Evolutionary conservation across 2,113 vertebrate genomes (phyloP).

Genomic region (Melanotaenia duboulayi): DNA sequence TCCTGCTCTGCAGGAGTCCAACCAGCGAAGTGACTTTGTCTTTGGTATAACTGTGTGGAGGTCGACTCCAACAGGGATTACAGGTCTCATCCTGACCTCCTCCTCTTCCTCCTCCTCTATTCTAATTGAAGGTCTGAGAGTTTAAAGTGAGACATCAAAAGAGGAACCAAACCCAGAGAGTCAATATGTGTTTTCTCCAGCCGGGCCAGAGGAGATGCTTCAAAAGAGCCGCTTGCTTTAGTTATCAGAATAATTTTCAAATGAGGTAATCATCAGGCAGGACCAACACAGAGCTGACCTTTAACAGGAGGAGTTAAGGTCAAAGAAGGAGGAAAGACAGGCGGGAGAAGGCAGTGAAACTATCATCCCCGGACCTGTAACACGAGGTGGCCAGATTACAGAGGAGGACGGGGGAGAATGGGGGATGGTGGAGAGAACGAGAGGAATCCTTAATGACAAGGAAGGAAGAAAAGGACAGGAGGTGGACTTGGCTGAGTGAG

Average conservation of each 20-base stretch:
- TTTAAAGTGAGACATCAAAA: constrained; percentile 70
- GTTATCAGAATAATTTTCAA: constrained; percentile 65
- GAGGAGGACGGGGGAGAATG: neutral
- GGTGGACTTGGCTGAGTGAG: neutral
- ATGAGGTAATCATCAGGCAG: constrained; percentile 52
- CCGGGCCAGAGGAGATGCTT: constrained; percentile 61
- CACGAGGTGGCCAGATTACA: constrained; percentile 7
- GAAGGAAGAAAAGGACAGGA: constrained; percentile 18
- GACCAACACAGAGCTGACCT: constrained; percentile 45
- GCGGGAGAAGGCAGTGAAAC: constrained; percentile 25
- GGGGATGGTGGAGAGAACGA: neutral
- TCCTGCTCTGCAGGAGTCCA: neutral
- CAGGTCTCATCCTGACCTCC: constrained; percentile 29
- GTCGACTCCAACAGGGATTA: constrained; percentile 32
- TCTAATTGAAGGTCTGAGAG: constrained; percentile 62
- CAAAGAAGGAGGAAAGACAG: constrained; percentile 8
- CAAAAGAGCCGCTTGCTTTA: constrained; percentile 54
- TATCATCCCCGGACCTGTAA: constrained; percentile 15
- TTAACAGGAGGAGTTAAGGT: constrained; percentile 61
- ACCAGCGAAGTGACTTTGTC: neutral
- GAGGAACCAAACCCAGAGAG: constrained; percentile 59
- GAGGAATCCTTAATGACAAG: constrained; percentile 16
- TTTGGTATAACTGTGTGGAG: constrained; percentile 35
- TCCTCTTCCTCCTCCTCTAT: constrained; percentile 33
- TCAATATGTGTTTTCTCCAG: constrained; percentile 73